A percentile compares a stretch with the other conserved stretches of the same genome.
phyloP scores from a whole-genome alignment of 1,140 invertebrate genomes.

The Leptoteleia sp. region DNA sequence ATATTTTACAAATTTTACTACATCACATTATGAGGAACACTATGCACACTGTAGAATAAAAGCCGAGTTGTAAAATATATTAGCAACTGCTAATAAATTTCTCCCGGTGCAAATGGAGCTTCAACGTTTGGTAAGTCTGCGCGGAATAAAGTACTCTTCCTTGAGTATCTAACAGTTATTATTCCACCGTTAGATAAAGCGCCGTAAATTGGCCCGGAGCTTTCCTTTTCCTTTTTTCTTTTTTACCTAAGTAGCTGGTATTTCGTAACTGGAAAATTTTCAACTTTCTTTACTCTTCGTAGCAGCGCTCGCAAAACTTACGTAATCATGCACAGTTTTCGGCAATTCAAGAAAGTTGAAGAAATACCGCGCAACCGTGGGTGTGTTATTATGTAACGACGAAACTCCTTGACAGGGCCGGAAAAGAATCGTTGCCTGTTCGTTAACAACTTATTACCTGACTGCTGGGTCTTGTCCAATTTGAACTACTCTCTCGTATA shows the following conservation, averaged over 20 bases:
- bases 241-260: too few species aligned
- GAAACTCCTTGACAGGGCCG: slow-evolving; percentile 42
- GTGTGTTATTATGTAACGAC: slow-evolving; percentile 35
- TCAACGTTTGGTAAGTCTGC: neutral
- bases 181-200: slow-evolving; percentile 12
- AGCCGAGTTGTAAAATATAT: too few species aligned
- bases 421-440: slow-evolving; percentile 42
- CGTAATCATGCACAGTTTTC: slow-evolving; percentile 20
- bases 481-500: slow-evolving; percentile 26
- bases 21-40: too few species aligned
- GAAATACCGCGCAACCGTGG: slow-evolving; percentile 21
- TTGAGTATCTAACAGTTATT: slow-evolving; percentile 24
- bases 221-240: too few species aligned
- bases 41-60: too few species aligned
- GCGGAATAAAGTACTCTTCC: neutral
- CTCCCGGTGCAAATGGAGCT: neutral
- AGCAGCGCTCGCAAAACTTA: slow-evolving; percentile 20
- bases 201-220: slow-evolving; percentile 10
- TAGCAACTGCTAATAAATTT: neutral
- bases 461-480: slow-evolving; percentile 49
- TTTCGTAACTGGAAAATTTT: slow-evolving; percentile 3
- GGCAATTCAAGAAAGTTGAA: slow-evolving; percentile 28
- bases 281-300: neutral
- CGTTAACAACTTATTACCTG: slow-evolving; percentile 48
- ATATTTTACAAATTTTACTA: too few species aligned